phyloP scores from a whole-genome alignment of 2,888 invertebrate genomes.

The Quadroppia sp. region DNA sequence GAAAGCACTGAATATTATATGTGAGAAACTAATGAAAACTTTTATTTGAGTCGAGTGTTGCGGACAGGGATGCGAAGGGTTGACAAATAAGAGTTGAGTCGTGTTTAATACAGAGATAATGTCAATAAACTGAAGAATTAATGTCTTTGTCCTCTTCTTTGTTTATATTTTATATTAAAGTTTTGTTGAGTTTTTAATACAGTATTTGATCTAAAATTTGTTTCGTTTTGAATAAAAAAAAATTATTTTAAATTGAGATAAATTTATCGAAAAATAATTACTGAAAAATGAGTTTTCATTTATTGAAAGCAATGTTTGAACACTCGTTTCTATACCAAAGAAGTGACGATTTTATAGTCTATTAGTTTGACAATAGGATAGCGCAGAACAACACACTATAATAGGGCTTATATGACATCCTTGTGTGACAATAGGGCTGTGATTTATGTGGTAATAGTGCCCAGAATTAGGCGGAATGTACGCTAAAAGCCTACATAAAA shows the following conservation, averaged over 20 bases:
- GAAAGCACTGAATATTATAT: neutral
- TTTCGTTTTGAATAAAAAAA: no score
- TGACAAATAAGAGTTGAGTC: neutral
- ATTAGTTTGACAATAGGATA: neutral
- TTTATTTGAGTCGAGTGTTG: slow-evolving; percentile 1
- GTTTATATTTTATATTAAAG: no score
- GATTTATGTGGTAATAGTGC: slow-evolving; percentile 22
- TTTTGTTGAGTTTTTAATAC: no score
- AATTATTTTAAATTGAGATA: no score
- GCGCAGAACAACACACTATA: neutral
- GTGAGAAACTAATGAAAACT: slow-evolving; percentile 12
- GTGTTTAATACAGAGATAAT: neutral
- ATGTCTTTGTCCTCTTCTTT: neutral
- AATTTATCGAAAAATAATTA: no score
- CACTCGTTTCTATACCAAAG: neutral
- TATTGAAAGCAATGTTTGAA: neutral
- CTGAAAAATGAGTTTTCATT: neutral
- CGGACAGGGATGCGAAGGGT: neutral
- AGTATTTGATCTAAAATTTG: no score
- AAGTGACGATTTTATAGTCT: neutral
- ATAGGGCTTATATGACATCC: neutral
- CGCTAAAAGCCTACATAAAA: neutral
- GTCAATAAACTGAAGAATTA: slow-evolving; percentile 3
- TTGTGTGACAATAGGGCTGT: slow-evolving; percentile 4
- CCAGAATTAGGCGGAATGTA: slow-evolving; percentile 1